Evolutionary conservation across 2,113 vertebrate genomes (phyloP).

Genomic region (Psilopogon haemacephalus): DNA sequence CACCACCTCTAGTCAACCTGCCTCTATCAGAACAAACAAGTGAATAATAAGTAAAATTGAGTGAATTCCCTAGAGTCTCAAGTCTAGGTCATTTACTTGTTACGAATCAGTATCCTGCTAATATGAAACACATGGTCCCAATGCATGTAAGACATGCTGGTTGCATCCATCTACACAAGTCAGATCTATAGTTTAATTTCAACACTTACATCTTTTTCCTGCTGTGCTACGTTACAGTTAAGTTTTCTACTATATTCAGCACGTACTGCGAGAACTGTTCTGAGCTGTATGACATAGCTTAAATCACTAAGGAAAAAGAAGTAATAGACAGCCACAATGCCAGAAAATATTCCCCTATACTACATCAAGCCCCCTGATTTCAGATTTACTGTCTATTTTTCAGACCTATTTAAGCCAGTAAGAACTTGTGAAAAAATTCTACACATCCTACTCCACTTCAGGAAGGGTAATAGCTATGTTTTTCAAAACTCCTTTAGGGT

Average conservation of each 20-base stretch:
- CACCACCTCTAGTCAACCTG: background rate
- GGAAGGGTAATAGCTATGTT: background rate
- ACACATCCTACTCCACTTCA: background rate
- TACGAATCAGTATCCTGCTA: background rate
- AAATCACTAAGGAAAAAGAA: background rate
- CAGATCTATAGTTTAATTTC: background rate
- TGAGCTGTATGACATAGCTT: background rate
- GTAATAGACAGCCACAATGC: background rate
- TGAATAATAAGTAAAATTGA: background rate
- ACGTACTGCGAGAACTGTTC: background rate
- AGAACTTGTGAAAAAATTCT: background rate
- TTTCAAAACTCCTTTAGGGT: background rate
- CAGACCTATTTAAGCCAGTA: background rate
- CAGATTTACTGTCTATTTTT: background rate
- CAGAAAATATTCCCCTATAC: background rate
- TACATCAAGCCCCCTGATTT: background rate
- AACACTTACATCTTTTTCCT: background rate
- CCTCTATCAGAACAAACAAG: background rate
- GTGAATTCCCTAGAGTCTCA: background rate
- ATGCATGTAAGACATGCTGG: background rate
- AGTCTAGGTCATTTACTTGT: background rate
- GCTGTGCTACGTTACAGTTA: background rate
- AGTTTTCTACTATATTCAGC: background rate
- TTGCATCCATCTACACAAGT: background rate
- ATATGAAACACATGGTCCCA: background rate